Conservation (phyloP, 2,888 invertebrate genomes). For the Trachelus iudaicus region DNA sequence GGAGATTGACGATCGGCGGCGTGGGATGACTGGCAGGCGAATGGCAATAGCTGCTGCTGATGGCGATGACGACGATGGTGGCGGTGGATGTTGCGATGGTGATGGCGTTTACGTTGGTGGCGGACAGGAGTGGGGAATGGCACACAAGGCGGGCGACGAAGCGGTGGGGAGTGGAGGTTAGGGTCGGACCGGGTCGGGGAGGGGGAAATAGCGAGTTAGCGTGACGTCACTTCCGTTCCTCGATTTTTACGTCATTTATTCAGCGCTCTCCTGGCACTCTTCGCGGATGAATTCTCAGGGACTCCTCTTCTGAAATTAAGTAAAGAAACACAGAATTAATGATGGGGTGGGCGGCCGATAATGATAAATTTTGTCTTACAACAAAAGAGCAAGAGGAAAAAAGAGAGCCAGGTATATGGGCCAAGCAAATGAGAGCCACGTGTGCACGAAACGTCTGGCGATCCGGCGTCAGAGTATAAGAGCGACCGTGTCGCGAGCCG, state of each 20-base stretch:
- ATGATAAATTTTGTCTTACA: neutral
- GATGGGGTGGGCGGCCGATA: no score
- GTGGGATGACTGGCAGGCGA: neutral
- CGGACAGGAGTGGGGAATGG: conserved; percentile 22
- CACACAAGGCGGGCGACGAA: conserved; percentile 32
- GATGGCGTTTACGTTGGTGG: neutral
- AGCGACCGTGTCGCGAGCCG: neutral
- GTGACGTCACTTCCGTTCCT: conserved; percentile 62
- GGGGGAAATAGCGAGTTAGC: conserved; percentile 56
- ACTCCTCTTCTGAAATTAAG: conserved; percentile 60
- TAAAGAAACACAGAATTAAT: conserved; percentile 28
- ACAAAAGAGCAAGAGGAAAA: conserved; percentile 11
- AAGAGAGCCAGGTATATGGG: conserved; percentile 1
- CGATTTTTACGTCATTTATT: conserved; percentile 64
- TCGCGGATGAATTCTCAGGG: conserved; percentile 46
- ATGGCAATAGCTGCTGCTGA: neutral
- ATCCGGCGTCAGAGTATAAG: neutral
- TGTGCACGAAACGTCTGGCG: neutral
- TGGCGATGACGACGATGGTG: neutral
- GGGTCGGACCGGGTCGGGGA: conserved; percentile 27
- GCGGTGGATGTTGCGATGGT: neutral
- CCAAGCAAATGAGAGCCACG: neutral
- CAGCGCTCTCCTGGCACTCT: conserved; percentile 58
- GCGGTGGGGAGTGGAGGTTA: conserved; percentile 34
- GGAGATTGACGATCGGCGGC: neutral